These are phyloP conservation scores for Epistrophe eligans DNA, from an alignment of 2,888 invertebrate genomes.

Conservation along the genomic window DNA sequence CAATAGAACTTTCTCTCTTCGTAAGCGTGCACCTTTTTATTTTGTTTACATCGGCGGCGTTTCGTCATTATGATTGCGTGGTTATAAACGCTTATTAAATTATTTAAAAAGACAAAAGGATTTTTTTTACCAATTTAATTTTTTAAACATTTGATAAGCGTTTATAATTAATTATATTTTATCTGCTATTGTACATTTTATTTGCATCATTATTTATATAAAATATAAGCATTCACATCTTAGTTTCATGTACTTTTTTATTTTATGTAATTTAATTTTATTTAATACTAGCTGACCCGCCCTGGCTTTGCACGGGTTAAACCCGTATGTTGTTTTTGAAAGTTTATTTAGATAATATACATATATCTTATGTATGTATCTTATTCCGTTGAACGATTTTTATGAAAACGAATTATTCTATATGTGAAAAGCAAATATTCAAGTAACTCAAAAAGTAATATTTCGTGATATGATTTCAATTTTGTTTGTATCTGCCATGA, in stretches of 20 bases:
- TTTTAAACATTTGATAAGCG: conserved; percentile 34
- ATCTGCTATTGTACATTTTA: not conserved
- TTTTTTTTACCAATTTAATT: not conserved
- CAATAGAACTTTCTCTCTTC: conserved; percentile 42
- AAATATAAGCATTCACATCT: conserved; percentile 54
- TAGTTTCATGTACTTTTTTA: not conserved
- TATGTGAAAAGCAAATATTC: too few relatives aligned
- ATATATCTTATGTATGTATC: too few relatives aligned
- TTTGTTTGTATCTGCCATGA: too few relatives aligned
- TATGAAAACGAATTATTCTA: not conserved
- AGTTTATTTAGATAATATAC: too few relatives aligned
- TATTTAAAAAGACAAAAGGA: not conserved
- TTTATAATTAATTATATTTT: conserved; percentile 32
- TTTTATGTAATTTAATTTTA: not conserved
- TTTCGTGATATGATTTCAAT: too few relatives aligned
- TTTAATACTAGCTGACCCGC: not conserved
- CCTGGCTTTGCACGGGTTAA: too few relatives aligned
- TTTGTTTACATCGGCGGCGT: conserved; percentile 33
- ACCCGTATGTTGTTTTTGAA: not conserved
- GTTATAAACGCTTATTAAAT: conserved; percentile 12
- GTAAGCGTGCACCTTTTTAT: conserved; percentile 22
- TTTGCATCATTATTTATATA: not conserved
- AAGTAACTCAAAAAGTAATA: too few relatives aligned
- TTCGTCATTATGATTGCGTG: conserved; percentile 16
- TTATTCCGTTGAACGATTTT: not conserved